Evolutionary conservation across 2,113 vertebrate genomes (phyloP), one percentile per base, ranked within the genome.

Genomic region (Pristiophorus japonicus): DNA sequence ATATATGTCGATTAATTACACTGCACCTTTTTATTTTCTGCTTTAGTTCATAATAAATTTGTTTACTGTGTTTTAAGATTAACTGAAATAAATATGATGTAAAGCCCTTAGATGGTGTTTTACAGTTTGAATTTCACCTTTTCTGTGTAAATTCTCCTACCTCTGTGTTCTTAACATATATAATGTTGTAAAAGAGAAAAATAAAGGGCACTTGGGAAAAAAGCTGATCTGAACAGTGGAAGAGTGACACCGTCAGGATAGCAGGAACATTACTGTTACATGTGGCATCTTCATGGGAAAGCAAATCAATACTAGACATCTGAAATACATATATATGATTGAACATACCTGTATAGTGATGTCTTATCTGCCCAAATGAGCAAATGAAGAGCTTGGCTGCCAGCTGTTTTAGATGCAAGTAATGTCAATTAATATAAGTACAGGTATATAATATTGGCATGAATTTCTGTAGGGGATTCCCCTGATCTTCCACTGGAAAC

Each of bases 181-280:
- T 20, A 81, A 81, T 90, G 87, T 59, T 59, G 51, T 94, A 30
- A 38, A 30, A 45, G 42, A 67, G 38, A 65, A 67, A 94, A 94
- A 42, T 88, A 88, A 62, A 34, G 59, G 59, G 11, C 42, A 18
- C 30, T 30, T 42, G 65, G 12, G 45, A 11, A 51, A 70, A 42
- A 42, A 0, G 5, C 34, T 94, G 65, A 34, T 47, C 63, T 70
- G 65, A 70, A 51, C 66, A 94, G 93, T 27, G 66, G 11, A 70
- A 94, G 30, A 51, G 65, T 70, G 93, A 94, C 93, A 94, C 30
- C 93, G 70, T 70, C 45, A 94, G 93, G 93, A 94, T n/a, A 34
- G 12, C 14, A 51, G 38, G 24, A 94, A 34, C 27, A 94, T 73
- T 70, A 51, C 63, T 14, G 10, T 55, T 70, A 1, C 65, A 51